Evolutionary conservation across 2,113 vertebrate genomes (phyloP).

Genomic region (Pteronura brasiliensis): DNA sequence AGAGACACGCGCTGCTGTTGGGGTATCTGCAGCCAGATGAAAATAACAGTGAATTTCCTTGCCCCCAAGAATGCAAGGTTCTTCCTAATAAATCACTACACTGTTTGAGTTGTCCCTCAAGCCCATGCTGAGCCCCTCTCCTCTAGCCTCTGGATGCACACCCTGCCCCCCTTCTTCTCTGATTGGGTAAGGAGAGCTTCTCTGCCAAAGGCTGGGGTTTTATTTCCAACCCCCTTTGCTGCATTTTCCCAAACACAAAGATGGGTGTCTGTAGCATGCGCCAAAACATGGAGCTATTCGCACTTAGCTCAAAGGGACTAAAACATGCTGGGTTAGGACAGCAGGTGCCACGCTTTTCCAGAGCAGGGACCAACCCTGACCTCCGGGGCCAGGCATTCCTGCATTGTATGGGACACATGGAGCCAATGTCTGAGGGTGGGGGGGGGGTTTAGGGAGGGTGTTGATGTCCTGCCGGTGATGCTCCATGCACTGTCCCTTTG

Average conservation of each 20-base stretch:
- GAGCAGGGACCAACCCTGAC: not conserved
- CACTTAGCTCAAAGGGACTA: not conserved
- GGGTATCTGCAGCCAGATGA: not conserved
- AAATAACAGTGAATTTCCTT: not conserved
- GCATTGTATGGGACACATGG: not conserved
- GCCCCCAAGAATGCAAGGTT: not conserved
- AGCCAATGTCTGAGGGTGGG: accelerated
- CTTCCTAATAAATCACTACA: not conserved
- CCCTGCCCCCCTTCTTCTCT: not conserved
- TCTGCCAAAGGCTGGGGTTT: not conserved
- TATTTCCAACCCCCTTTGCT: not conserved
- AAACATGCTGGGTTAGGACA: not conserved
- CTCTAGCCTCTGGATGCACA: not conserved
- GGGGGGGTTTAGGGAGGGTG: accelerated
- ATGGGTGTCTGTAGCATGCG: not conserved
- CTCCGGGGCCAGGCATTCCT: accelerated
- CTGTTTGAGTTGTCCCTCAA: not conserved
- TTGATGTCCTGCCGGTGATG: too few species aligned
- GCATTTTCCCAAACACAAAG: not conserved
- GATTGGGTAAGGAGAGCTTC: not conserved
- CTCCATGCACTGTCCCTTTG: accelerated
- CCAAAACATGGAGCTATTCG: not conserved
- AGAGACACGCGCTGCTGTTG: not conserved
- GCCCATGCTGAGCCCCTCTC: not conserved
- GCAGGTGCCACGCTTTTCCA: not conserved